Percentiles rank a stretch among this genome's conserved stretches.
These are phyloP conservation scores for Coluber constrictor DNA, from an alignment of 2,797 vertebrate species.

Conservation along the genomic window DNA sequence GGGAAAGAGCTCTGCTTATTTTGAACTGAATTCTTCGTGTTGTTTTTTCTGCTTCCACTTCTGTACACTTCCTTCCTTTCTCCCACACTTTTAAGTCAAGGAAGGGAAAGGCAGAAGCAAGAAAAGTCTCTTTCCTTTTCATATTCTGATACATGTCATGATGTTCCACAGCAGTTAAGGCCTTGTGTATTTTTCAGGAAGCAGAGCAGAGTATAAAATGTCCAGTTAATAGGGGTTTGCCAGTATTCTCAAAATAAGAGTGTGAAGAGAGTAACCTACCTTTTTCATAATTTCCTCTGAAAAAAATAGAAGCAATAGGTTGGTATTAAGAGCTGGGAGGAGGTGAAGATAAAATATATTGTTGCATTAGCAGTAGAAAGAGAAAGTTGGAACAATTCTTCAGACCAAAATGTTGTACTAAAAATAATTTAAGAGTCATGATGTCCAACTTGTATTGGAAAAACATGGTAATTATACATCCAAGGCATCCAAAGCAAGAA, in stretches of 20 bases:
- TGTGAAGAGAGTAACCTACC: background rate
- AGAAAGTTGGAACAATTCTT: background rate
- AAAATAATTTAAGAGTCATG: background rate
- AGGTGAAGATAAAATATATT: background rate
- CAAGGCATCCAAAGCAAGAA: background rate
- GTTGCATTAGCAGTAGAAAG: background rate
- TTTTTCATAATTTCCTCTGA: background rate
- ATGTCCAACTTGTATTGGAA: background rate
- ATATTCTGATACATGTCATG: background rate
- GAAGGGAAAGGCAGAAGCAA: background rate
- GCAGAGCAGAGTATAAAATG: background rate
- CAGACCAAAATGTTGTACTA: background rate
- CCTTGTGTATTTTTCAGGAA: background rate
- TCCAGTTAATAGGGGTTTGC: background rate
- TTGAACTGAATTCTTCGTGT: background rate
- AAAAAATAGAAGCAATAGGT: too few relatives aligned
- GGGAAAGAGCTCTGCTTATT: background rate
- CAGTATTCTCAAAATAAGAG: background rate
- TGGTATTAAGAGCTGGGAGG: background rate
- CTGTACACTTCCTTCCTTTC: background rate
- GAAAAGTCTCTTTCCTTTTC: too few relatives aligned
- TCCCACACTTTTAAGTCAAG: background rate
- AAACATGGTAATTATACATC: background rate
- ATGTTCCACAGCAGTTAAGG: background rate
- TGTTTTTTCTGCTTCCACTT: background rate